A percentile compares a stretch with the other conserved stretches of the same genome.
Evolutionary conservation across 2,888 invertebrate species (phyloP).

Genomic region (Limnephilus marmoratus): DNA sequence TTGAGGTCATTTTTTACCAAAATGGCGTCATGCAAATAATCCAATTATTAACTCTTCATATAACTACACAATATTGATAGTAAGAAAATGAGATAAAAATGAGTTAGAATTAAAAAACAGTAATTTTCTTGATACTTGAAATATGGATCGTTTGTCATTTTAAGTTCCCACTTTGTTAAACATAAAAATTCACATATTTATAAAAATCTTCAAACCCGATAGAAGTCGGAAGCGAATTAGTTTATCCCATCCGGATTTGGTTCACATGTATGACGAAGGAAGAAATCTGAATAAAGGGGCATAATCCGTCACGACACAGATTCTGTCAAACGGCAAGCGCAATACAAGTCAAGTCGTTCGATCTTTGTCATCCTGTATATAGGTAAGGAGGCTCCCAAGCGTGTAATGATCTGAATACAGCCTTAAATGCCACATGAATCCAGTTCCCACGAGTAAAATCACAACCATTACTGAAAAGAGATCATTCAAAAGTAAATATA

Average conservation of each 20-base stretch:
- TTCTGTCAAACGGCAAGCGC: conserved; percentile 44
- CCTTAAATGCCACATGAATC: neutral
- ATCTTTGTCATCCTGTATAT: conserved; percentile 44
- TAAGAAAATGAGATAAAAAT: too few species aligned
- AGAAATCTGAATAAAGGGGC: conserved; percentile 29
- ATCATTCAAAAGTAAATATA: neutral
- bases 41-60: too few species aligned
- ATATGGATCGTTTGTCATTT: neutral
- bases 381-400: conserved; percentile 2
- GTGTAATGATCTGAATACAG: conserved; percentile 45
- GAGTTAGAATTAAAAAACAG: too few species aligned
- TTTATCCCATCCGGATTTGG: neutral
- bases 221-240: neutral
- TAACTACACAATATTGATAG: too few species aligned
- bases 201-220: neutral
- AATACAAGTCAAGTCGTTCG: conserved; percentile 47
- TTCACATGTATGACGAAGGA: neutral
- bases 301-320: conserved; percentile 35
- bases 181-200: neutral
- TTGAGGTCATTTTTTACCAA: too few species aligned
- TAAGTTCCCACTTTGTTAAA: neutral
- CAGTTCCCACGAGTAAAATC: neutral
- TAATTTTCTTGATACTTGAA: too few species aligned
- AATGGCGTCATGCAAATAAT: too few species aligned
- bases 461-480: neutral